Evolutionary conservation across 1,140 invertebrate species (phyloP).

Genomic region (Drosophila tsacasi): DNA sequence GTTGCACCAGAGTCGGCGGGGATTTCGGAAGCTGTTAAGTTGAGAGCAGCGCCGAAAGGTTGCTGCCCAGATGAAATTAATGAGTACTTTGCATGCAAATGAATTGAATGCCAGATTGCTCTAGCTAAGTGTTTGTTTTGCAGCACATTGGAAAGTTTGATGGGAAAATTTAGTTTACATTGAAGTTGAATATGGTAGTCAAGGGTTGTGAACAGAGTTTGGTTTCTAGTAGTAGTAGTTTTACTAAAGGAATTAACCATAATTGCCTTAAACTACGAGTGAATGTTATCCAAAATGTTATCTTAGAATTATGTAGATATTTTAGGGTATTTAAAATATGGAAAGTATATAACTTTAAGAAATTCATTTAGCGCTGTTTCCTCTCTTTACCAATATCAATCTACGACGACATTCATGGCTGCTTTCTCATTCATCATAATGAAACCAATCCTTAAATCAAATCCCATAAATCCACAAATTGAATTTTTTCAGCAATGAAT

Average conservation of each 20-base stretch:
- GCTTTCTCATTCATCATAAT: constrained; percentile 25
- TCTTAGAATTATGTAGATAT: not conserved
- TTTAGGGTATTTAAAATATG: not conserved
- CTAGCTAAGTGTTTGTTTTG: not conserved
- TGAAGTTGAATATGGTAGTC: not conserved
- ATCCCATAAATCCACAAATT: constrained; percentile 45
- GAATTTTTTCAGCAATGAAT: constrained; percentile 37
- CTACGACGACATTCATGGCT: constrained; percentile 3
- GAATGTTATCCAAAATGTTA: not conserved
- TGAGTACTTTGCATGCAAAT: constrained; percentile 68
- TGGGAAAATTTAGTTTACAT: not conserved
- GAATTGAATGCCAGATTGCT: constrained; percentile 42
- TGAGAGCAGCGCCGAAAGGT: not conserved
- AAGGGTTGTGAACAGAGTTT: not conserved
- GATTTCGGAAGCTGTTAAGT: constrained; percentile 4
- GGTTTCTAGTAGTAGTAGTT: not conserved
- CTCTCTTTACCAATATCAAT: constrained; percentile 1
- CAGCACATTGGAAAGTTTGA: constrained; percentile 6
- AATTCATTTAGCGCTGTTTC: not conserved
- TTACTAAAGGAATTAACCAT: too few species aligned
- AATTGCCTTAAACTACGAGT: not conserved
- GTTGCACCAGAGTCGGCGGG: constrained; percentile 34
- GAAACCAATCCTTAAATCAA: constrained; percentile 36
- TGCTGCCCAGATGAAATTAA: constrained; percentile 60
- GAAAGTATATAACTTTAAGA: not conserved